A percentile compares a stretch with the other conserved stretches of the same genome.
These are phyloP conservation scores for Lepus townsendii DNA, from an alignment of 2,797 vertebrate genomes.

Conservation along the genomic window DNA sequence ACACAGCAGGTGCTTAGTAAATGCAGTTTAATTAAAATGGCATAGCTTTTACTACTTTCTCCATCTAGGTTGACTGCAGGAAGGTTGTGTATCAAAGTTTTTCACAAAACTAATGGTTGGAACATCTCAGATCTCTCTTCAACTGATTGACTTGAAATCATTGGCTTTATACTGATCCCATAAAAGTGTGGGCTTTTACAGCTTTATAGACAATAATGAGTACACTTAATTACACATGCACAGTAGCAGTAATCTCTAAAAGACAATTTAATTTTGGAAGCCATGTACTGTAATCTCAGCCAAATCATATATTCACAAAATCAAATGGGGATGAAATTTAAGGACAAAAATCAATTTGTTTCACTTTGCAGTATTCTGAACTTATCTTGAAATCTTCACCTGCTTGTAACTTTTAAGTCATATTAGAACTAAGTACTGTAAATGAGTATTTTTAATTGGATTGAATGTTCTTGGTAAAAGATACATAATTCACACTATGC, in stretches of 20 bases:
- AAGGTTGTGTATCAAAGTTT: slow-evolving; percentile 62
- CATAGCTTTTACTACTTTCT: slow-evolving; percentile 42
- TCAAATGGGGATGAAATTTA: slow-evolving; percentile 30
- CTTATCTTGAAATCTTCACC: not conserved
- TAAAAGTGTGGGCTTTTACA: slow-evolving; percentile 60
- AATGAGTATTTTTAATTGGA: slow-evolving; percentile 56
- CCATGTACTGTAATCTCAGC: slow-evolving; percentile 68
- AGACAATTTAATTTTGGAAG: slow-evolving; percentile 81
- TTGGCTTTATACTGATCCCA: slow-evolving; percentile 63
- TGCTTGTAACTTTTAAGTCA: slow-evolving; percentile 40
- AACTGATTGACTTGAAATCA: slow-evolving; percentile 75
- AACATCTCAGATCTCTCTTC: slow-evolving; percentile 75
- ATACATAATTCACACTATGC: not conserved
- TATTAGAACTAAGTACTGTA: slow-evolving; percentile 34
- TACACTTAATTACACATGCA: slow-evolving; percentile 76
- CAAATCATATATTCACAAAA: slow-evolving; percentile 72
- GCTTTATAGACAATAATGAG: slow-evolving; percentile 66
- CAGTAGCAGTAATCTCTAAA: slow-evolving; percentile 61
- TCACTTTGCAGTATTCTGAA: slow-evolving; percentile 15
- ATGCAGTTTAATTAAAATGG: slow-evolving; percentile 49
- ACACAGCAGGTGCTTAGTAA: slow-evolving; percentile 43
- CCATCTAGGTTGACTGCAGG: not conserved
- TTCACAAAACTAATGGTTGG: slow-evolving; percentile 72
- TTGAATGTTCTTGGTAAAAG: slow-evolving; percentile 17
- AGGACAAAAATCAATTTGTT: slow-evolving; percentile 56